phyloP scores from a whole-genome alignment of 2,113 vertebrate species.

The Parus major region DNA sequence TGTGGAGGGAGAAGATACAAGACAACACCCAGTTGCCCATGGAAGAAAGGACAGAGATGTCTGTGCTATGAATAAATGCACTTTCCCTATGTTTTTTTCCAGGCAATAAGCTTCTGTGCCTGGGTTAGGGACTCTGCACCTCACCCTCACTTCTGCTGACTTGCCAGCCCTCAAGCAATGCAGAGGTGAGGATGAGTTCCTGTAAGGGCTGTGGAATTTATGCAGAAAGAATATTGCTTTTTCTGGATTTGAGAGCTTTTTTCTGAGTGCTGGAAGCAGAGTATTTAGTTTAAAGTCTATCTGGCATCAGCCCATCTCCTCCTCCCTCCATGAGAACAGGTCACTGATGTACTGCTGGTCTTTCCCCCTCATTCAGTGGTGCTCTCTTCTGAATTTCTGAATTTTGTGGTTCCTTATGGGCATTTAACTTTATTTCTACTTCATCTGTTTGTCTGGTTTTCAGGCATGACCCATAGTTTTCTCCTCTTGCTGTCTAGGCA shows the following conservation, averaged over 20 bases:
- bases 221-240: background rate
- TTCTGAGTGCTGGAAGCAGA: background rate
- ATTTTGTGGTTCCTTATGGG: background rate
- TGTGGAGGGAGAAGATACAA: background rate
- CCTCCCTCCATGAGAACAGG: background rate
- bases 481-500: background rate
- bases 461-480: background rate
- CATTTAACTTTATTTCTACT: background rate
- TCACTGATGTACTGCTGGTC: background rate
- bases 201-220: background rate
- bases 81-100: background rate
- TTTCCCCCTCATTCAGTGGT: background rate
- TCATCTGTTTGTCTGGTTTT: background rate
- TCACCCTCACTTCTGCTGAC: background rate
- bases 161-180: background rate
- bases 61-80: background rate
- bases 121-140: background rate
- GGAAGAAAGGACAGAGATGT: background rate
- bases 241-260: background rate
- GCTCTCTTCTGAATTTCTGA: background rate
- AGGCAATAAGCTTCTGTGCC: background rate
- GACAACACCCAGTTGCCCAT: background rate
- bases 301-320: background rate
- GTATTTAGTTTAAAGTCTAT: background rate
- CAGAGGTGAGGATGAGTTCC: background rate